Conservation (phyloP, 2,113 vertebrate species). For the Archilochus colubris region DNA sequence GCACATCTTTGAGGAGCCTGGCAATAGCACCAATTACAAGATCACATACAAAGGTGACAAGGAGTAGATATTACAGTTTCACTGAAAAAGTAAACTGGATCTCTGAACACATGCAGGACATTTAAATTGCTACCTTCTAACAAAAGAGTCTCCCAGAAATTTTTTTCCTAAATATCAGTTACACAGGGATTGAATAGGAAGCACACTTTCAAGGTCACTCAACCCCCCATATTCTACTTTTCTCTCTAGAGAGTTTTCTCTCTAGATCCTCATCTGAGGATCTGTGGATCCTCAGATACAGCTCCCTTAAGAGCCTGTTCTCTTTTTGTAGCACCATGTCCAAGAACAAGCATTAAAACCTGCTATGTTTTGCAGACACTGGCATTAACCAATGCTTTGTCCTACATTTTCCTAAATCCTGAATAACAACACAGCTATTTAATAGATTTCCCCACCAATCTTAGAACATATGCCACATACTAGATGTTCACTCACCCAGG, state of each 20-base stretch:
- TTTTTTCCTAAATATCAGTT: background rate
- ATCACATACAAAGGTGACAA: background rate
- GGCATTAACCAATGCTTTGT: background rate
- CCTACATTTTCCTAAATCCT: background rate
- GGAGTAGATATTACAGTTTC: background rate
- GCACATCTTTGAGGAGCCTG: background rate
- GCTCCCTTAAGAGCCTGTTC: background rate
- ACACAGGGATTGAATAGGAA: background rate
- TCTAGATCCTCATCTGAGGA: no score
- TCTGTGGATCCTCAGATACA: background rate
- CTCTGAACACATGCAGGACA: background rate
- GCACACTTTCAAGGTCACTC: constrained; percentile 47
- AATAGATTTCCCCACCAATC: background rate
- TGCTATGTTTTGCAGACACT: background rate
- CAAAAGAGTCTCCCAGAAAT: background rate
- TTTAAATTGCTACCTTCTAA: background rate
- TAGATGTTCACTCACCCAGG: constrained; percentile 23
- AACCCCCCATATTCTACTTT: background rate
- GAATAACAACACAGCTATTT: background rate
- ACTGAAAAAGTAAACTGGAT: background rate
- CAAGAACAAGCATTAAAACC: background rate
- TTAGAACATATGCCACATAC: background rate
- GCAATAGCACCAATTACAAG: background rate
- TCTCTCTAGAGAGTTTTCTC: background rate
- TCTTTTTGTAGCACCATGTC: background rate